Evolutionary conservation across 2,797 vertebrate genomes (phyloP).

Genomic region (Spinus olivaceus): DNA sequence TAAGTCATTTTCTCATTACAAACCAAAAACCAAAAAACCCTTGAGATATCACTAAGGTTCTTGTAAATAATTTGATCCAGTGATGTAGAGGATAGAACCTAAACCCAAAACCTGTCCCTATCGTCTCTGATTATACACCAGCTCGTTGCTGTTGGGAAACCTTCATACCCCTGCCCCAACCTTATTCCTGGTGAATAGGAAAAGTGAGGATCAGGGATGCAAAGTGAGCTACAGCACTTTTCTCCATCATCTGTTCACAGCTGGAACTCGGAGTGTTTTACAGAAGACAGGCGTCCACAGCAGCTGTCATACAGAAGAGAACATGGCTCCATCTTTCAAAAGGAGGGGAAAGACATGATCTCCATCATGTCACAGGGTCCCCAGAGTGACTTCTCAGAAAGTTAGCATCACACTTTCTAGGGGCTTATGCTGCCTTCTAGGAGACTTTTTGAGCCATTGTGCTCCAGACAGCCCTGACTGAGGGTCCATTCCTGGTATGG

Average conservation of each 20-base stretch:
- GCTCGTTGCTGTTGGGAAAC: background rate
- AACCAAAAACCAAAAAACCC: background rate
- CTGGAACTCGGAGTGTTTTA: background rate
- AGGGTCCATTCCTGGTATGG: background rate
- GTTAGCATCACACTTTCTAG: background rate
- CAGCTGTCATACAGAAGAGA: background rate
- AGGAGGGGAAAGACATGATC: background rate
- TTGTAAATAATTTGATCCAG: background rate
- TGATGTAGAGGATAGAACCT: background rate
- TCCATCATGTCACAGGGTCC: background rate
- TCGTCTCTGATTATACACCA: background rate
- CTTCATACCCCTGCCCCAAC: fast-evolving
- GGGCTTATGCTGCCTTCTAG: background rate
- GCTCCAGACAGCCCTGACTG: background rate
- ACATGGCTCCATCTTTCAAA: background rate
- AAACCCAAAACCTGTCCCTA: background rate
- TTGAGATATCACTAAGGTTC: background rate
- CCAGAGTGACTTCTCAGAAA: background rate
- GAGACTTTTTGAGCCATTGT: background rate
- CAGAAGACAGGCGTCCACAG: background rate
- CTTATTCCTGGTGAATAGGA: background rate
- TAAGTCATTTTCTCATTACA: background rate
- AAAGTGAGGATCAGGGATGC: background rate
- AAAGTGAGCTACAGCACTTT: background rate
- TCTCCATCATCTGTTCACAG: background rate